Evolutionary conservation across 2,888 invertebrate genomes (phyloP), one percentile per base, ranked within the genome.

Genomic region (Sinentomon sp.): DNA sequence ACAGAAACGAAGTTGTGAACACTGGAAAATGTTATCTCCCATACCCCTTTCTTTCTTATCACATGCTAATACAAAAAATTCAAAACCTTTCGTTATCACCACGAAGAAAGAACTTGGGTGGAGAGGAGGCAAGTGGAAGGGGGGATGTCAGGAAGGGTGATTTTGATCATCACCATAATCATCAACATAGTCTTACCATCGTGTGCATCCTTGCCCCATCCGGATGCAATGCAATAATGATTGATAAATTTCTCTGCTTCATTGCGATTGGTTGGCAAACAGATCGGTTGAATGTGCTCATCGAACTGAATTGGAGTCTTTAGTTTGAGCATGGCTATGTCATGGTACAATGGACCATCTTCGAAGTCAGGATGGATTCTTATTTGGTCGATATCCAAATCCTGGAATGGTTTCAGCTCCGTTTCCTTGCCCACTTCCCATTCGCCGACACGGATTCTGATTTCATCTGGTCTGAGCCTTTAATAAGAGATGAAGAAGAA

Each of bases 151-250:
- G n/a, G n/a, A n/a, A n/a, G n/a, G n/a, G n/a, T n/a, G n/a, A n/a
- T n/a, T n/a, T n/a, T n/a, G n/a, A n/a, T n/a, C n/a, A n/a, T n/a
- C n/a, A n/a, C n/a, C n/a, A n/a, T n/a, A n/a, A n/a, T n/a, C n/a
- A n/a, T n/a, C n/a, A n/a, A n/a, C n/a, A n/a, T n/a, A n/a, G n/a
- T n/a, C 61, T 62, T 56, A 78, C 77, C 63, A 63, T 69, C 67
- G 30, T 78, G 50, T 5, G 73, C 68, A 40, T 63, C 60, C 50
- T 77, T 75, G 42, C 77, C 77, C 76, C 77, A 80, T 30, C 78
- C 78, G 32, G 76, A 74, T 1, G 70, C 66, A 5, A 75, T 63
- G 41, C 78, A 78, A 31, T 64, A 64, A 21, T 62, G 63, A 30
- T 55, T 60, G 0, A 58, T 56, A 38, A 38, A 2, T 50, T 51